Conservation (phyloP, 2,113 vertebrate genomes). For the Gorsachius goisagi region DNA sequence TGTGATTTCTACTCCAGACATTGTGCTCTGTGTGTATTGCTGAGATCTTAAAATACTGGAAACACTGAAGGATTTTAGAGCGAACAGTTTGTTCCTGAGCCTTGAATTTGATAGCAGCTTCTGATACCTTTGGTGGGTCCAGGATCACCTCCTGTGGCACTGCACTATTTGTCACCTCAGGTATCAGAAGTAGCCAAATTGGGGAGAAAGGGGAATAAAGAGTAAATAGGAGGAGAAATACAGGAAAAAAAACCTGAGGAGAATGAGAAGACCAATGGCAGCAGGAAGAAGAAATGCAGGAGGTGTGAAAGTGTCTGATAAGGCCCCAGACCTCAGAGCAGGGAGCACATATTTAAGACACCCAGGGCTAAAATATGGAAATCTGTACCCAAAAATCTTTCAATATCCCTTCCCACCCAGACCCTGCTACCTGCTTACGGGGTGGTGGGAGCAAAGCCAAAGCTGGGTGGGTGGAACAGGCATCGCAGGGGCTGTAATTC, state of each 20-base stretch:
- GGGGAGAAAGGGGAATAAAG: not conserved
- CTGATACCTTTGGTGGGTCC: not conserved
- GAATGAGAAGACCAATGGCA: not conserved
- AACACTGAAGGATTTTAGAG: not conserved
- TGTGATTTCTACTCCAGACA: not conserved
- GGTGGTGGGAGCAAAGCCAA: not conserved
- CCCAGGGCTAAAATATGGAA: fast-evolving
- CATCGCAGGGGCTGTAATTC: not conserved
- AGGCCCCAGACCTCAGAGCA: not conserved
- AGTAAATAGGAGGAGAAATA: not conserved
- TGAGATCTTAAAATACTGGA: not conserved
- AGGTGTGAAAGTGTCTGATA: not conserved
- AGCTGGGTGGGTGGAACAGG: not conserved
- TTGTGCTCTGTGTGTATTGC: not conserved
- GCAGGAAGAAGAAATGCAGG: not conserved
- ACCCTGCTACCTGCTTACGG: fast-evolving
- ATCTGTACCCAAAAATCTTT: not conserved
- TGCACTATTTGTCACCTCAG: not conserved
- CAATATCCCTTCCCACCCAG: not conserved
- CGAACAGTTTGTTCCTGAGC: not conserved
- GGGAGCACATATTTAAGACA: not conserved
- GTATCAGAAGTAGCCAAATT: fast-evolving
- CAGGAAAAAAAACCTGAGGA: not conserved
- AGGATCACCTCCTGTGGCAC: not conserved
- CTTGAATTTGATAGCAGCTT: not conserved